Conservation (phyloP, 2,113 vertebrate species). For the Pollachius pollachius region DNA sequence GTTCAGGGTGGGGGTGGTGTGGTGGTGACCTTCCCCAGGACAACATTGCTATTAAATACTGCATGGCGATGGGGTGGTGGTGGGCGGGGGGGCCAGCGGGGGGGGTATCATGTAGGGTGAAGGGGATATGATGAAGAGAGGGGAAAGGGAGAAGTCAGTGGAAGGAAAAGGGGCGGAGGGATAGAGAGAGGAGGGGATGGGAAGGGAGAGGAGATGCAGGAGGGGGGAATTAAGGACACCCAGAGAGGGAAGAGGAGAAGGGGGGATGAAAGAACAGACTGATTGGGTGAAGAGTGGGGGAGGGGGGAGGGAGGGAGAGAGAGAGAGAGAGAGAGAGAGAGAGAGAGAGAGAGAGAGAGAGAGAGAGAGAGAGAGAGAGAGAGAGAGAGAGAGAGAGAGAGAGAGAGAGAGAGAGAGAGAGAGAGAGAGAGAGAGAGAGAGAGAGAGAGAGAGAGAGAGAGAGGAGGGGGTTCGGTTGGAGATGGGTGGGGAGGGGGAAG, state of each 20-base stretch:
- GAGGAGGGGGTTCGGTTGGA: conserved; percentile 34
- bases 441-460: conserved; percentile 12
- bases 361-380: conserved; percentile 27
- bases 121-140: conserved; percentile 4
- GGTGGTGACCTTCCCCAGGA: conserved; percentile 36
- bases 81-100: conserved; percentile 16
- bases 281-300: neutral
- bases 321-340: neutral
- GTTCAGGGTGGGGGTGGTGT: neutral
- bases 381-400: no score
- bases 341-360: conserved; percentile 23
- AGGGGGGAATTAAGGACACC: conserved; percentile 22
- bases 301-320: neutral
- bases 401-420: no score
- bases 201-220: conserved; percentile 5
- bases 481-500: conserved; percentile 39
- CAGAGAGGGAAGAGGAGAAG: conserved; percentile 21
- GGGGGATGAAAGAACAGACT: neutral
- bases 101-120: neutral
- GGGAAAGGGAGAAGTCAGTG: conserved; percentile 2
- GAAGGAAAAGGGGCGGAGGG: conserved; percentile 19
- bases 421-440: no score
- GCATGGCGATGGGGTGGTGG: conserved; percentile 17
- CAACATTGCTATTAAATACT: conserved; percentile 50
- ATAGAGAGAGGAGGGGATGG: conserved; percentile 10